Evolutionary conservation across 2,113 vertebrate species (phyloP).

Genomic region (Ascaphus truei): DNA sequence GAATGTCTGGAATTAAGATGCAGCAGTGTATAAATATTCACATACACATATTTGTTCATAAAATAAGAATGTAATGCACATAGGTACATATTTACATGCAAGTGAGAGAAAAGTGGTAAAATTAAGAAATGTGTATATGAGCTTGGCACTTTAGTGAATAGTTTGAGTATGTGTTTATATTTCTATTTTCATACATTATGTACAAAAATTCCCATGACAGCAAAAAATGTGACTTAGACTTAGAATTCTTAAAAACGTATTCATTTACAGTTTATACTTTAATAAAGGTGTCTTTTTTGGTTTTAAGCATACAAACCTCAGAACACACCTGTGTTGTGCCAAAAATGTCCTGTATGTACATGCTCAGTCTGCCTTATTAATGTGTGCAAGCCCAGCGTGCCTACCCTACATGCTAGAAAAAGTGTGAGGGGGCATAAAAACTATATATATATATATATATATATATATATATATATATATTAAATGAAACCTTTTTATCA

Average conservation of each 20-base stretch:
- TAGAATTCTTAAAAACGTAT: constrained; percentile 49
- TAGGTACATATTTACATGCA: constrained; percentile 31
- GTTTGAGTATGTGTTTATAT: constrained; percentile 51
- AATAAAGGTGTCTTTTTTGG: constrained; percentile 55
- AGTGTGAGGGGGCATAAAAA: constrained; percentile 53
- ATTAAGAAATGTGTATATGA: constrained; percentile 47
- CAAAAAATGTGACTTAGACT: constrained; percentile 50
- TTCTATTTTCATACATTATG: constrained; percentile 53
- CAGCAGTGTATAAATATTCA: background rate
- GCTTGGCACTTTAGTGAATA: constrained; percentile 72
- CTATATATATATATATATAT: constrained; percentile 33
- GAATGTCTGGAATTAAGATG: constrained; percentile 1
- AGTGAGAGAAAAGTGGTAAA: constrained; percentile 49
- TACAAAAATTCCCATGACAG: constrained; percentile 51
- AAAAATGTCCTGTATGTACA: constrained; percentile 59
- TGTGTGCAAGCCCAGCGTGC: constrained; percentile 60
- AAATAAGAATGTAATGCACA: background rate
- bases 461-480: constrained; percentile 54
- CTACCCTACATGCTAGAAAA: constrained; percentile 69
- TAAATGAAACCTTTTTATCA: constrained; percentile 45
- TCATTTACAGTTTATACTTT: constrained; percentile 58
- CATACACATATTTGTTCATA: background rate
- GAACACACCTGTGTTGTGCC: constrained; percentile 52
- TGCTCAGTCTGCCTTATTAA: constrained; percentile 49
- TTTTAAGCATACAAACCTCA: constrained; percentile 62